Base-by-base conservation (phyloP, 2,888 invertebrate genomes). In the Aphelenchoides bicaudatus region DNA sequence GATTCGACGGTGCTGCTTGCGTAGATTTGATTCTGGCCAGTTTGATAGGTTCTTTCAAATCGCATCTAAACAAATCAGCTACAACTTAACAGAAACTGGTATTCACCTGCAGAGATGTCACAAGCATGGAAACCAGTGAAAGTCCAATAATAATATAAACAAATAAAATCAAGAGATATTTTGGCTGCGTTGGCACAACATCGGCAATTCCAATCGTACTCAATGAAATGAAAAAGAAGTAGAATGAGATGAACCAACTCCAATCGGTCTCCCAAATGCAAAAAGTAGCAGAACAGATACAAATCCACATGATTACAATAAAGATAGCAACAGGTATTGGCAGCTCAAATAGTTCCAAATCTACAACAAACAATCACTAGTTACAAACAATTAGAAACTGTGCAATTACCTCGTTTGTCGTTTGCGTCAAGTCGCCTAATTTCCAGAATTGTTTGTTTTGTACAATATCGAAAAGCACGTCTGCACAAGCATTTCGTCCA, bases 171-270 rank as follows among this genome's bases (percentile, higher is more conserved):
- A 94, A 88, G 86, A 93, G 90, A 71, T 86, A 87, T 80, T 87
- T 85, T 0, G 91, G 90, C 82, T 90, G 88, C 79, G 85, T 81
- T 13, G 84, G 82, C n/a, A 80, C 74, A 63, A 81, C 78, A 58
- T 77, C 75, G 10, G 73, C 75, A 3, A 77, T 55, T 19, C 75
- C 74, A 38, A 74, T 73, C 3, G 74, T 74, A 49, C 73, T 70
- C 34, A 93, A 89, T 0, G 92, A 92, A 71, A 94, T 89, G 79
- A 96, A 94, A 3, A 94, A 90, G 79, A 94, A 96, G 80, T 96
- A 96, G 80, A 94, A 92, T 0, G 93, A 87, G 60, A 90, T 88
- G 72, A 92, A 88, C 80, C 90, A 88, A 25, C 85, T 84, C 94
- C 94, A 96, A 0, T 78, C 76, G 16, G 80, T 89, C 64, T 82